phyloP scores from a whole-genome alignment of 2,113 vertebrate species.

The Neomonachus schauinslandi region DNA sequence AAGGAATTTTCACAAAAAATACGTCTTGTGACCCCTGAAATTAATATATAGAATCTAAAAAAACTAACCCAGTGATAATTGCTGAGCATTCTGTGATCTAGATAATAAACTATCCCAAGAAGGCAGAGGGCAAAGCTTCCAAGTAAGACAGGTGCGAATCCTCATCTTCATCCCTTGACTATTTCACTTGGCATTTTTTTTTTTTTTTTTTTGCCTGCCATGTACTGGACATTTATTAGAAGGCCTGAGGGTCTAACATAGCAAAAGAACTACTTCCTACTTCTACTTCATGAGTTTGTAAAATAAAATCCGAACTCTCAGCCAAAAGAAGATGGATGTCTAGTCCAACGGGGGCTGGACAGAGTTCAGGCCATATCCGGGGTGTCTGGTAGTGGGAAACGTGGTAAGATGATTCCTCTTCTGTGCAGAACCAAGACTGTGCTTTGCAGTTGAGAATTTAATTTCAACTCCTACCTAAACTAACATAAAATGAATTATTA shows the following conservation, averaged over 20 bases:
- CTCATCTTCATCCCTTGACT: background rate
- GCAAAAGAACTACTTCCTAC: background rate
- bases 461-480: background rate
- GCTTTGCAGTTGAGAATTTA: background rate
- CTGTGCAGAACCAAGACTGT: background rate
- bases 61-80: background rate
- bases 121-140: background rate
- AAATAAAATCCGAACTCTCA: background rate
- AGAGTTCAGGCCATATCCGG: background rate
- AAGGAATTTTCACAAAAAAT: background rate
- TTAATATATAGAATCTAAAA: background rate
- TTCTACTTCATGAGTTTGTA: background rate
- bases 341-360: background rate
- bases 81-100: background rate
- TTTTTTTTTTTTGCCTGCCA: background rate
- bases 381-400: too few species aligned
- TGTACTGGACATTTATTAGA: background rate
- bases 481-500: conserved; percentile 33
- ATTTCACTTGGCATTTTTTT: background rate
- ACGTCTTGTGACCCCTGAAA: background rate
- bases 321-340: background rate
- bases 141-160: background rate
- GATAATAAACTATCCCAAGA: background rate
- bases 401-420: background rate
- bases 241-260: background rate